Base-by-base conservation (phyloP, 1,140 invertebrate species). In the Leptinotarsa lineolata region DNA sequence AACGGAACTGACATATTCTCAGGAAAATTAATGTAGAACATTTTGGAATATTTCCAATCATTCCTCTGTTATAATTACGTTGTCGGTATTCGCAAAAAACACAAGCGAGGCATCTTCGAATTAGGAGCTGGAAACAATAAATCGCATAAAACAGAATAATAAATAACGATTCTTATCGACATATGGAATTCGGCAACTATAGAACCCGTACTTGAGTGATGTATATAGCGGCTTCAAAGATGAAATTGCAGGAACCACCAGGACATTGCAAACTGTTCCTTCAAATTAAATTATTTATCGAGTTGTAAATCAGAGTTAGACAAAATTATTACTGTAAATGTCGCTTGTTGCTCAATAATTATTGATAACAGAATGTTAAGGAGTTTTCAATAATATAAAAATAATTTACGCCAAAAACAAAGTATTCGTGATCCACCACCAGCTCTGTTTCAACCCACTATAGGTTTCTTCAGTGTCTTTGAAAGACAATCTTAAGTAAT, bases 81-180 rank as follows among this genome's bases (percentile, higher is more conserved):
- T 65, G 63, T 39, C 63, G 48, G 48, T 54, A 54, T 54, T 54
- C 48, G 48, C 13, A 54, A 22, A 61, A 65, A 65, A 65, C 63
- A 65, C n/a, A 65, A 65, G 39, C 63, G 4, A 8, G 63, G 22
- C 63, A 65, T 30, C 63, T 63, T 30, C 63, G 61, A 70, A 48
- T 70, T 74, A 70, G 73, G 65, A 70, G 65, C 22, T 66, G 65
- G 45, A 15, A 16, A 22, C 75, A 76, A 76, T 76, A 76, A 76
- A 76, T 76, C 75, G 68, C 67, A 73, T 58, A 61, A 65, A 65
- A 76, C 63, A 64, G 64, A 76, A 76, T 70, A 74, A 74, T 76
- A 76, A 76, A 76, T 74, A 76, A 76, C 61, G 75, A 76, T 76
- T 73, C 63, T 76, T 76, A 76, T 76, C 75, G 73, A 74, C 68